These are phyloP conservation scores for Volucella inanis DNA, from an alignment of 2,888 invertebrate genomes.

Conservation along the genomic window DNA sequence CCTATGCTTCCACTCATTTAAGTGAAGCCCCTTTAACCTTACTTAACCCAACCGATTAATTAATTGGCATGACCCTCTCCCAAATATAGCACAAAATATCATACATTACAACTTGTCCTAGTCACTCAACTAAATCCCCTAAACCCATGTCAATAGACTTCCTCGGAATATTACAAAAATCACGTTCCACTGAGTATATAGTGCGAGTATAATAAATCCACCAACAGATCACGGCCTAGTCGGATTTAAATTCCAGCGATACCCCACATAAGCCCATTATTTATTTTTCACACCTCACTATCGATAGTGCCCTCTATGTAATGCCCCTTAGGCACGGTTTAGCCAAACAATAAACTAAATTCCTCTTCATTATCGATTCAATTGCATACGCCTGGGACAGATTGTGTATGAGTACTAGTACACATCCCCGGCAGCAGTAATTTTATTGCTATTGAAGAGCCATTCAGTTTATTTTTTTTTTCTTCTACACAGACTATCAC, in stretches of 20 bases:
- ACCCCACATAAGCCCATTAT: constrained; percentile 49
- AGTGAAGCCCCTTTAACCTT: too few relatives aligned
- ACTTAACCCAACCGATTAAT: too few relatives aligned
- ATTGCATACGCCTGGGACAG: constrained; percentile 31
- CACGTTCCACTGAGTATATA: constrained; percentile 24
- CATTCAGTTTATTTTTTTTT: constrained; percentile 4
- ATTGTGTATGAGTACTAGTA: constrained; percentile 15
- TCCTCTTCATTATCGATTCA: constrained; percentile 64
- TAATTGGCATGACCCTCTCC: too few relatives aligned
- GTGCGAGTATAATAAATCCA: constrained; percentile 24
- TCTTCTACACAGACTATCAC: neutral
- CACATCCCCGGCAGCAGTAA: constrained; percentile 13
- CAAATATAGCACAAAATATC: too few relatives aligned
- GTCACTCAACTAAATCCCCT: neutral
- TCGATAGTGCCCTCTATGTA: neutral
- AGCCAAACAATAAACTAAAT: constrained; percentile 19
- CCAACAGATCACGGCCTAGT: constrained; percentile 32
- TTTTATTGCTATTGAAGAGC: constrained; percentile 48
- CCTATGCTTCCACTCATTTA: too few relatives aligned
- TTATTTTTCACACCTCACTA: constrained; percentile 57
- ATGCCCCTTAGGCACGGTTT: neutral
- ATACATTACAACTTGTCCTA: neutral
- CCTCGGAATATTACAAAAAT: constrained; percentile 24
- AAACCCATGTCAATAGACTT: neutral
- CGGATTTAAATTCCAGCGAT: constrained; percentile 34